A percentile compares a stretch with the other conserved stretches of the same genome.
Evolutionary conservation across 92 coral and sea anemone genomes (phyloP).

Genomic region (Porites cylindrica): DNA sequence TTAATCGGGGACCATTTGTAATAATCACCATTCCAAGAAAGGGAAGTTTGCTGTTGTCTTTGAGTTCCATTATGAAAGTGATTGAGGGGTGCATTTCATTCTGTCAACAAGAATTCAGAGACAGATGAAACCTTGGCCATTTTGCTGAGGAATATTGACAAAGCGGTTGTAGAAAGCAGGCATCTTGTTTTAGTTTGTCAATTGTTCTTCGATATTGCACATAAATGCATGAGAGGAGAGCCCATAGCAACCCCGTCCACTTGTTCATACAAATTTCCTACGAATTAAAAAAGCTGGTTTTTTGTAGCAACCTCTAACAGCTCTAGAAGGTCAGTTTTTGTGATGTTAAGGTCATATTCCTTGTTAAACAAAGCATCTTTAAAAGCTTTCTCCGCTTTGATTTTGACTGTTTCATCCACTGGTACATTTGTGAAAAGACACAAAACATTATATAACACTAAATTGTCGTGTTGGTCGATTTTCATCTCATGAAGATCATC

Average conservation of each 20-base stretch:
- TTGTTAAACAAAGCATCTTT: conserved; percentile 37
- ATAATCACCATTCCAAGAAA: conserved; percentile 2
- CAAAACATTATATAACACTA: conserved; percentile 41
- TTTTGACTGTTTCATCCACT: conserved; percentile 29
- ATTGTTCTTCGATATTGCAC: neutral
- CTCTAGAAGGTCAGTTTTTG: neutral
- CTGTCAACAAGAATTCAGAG: conserved; percentile 6
- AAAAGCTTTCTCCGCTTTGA: neutral
- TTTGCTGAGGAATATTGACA: neutral
- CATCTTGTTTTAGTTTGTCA: conserved; percentile 4
- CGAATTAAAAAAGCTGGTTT: neutral
- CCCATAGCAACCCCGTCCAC: conserved; percentile 46
- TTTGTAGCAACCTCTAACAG: conserved; percentile 27
- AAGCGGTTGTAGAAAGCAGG: neutral
- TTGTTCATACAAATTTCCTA: conserved; percentile 24
- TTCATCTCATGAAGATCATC: conserved; percentile 26
- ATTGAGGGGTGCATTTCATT: conserved; percentile 17
- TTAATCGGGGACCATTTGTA: neutral
- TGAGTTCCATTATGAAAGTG: neutral
- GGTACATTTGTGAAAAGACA: conserved; percentile 42
- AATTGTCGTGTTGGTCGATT: conserved; percentile 19
- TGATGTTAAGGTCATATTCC: conserved; percentile 12
- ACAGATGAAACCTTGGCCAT: conserved; percentile 4
- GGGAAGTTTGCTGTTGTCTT: too few species aligned
- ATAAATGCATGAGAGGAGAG: too few species aligned